Evolutionary conservation across 2,888 invertebrate genomes (phyloP).

Genomic region (Drosophila robusta): DNA sequence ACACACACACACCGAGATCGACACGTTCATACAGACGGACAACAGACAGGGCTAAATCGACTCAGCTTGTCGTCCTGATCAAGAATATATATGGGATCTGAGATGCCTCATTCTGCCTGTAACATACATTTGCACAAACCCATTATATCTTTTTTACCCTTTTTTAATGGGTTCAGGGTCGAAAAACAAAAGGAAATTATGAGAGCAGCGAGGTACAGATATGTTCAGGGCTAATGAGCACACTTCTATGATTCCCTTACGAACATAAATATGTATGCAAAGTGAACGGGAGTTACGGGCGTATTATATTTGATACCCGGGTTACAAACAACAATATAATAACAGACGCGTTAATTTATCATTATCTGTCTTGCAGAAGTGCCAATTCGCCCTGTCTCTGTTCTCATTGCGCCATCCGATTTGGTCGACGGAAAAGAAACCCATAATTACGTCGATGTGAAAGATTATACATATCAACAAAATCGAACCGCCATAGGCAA

Average conservation of each 20-base stretch:
- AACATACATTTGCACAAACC: too few species aligned
- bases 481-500: constrained; percentile 12
- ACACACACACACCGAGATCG: too few species aligned
- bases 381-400: constrained; percentile 4
- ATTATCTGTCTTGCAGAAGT: constrained; percentile 44
- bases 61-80: too few species aligned
- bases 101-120: too few species aligned
- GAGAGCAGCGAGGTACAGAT: constrained; percentile 22
- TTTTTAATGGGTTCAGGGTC: too few species aligned
- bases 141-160: too few species aligned
- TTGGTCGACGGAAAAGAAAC: background rate
- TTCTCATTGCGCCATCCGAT: background rate
- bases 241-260: constrained; percentile 17
- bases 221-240: constrained; percentile 63
- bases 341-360: constrained; percentile 65
- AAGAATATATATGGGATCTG: too few species aligned
- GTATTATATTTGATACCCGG: constrained; percentile 32
- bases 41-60: too few species aligned
- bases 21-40: too few species aligned
- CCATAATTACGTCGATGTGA: background rate
- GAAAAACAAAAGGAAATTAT: background rate
- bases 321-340: constrained; percentile 33
- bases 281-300: constrained; percentile 38
- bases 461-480: constrained; percentile 17
- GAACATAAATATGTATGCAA: constrained; percentile 3